These are phyloP conservation scores for Cyprinus carpio DNA, from an alignment of 2,113 vertebrate species.

Conservation along the genomic window DNA sequence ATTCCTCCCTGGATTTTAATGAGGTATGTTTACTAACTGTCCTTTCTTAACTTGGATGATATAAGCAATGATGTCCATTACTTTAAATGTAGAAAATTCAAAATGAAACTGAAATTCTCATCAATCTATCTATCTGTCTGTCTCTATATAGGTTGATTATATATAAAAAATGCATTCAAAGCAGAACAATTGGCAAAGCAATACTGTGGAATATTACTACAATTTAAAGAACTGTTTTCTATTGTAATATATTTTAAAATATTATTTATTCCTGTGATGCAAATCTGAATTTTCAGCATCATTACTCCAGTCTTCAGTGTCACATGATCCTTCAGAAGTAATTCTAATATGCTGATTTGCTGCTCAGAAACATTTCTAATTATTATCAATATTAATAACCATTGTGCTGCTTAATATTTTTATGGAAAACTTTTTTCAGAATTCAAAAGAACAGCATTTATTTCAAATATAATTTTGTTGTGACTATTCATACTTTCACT, in stretches of 20 bases:
- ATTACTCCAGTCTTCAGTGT: neutral
- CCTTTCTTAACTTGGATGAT: neutral
- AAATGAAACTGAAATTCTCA: neutral
- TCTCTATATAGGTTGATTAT: too few relatives aligned
- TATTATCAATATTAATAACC: neutral
- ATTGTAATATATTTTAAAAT: neutral
- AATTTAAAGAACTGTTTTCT: too few relatives aligned
- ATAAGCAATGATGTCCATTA: neutral
- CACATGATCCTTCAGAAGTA: neutral
- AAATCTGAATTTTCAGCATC: neutral
- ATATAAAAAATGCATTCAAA: too few relatives aligned
- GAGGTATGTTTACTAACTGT: slow-evolving; percentile 77
- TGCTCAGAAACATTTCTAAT: neutral
- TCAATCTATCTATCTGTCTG: too few relatives aligned
- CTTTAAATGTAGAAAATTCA: neutral
- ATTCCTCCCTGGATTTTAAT: slow-evolving; percentile 97
- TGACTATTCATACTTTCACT: neutral
- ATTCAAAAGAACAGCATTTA: neutral
- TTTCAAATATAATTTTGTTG: neutral
- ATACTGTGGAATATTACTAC: too few relatives aligned
- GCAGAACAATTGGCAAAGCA: too few relatives aligned
- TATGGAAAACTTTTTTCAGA: too few relatives aligned
- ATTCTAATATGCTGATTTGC: neutral
- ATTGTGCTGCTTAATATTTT: neutral
- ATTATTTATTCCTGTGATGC: neutral